phyloP scores from a whole-genome alignment of 2,797 vertebrate species.

The Tenualosa ilisha region DNA sequence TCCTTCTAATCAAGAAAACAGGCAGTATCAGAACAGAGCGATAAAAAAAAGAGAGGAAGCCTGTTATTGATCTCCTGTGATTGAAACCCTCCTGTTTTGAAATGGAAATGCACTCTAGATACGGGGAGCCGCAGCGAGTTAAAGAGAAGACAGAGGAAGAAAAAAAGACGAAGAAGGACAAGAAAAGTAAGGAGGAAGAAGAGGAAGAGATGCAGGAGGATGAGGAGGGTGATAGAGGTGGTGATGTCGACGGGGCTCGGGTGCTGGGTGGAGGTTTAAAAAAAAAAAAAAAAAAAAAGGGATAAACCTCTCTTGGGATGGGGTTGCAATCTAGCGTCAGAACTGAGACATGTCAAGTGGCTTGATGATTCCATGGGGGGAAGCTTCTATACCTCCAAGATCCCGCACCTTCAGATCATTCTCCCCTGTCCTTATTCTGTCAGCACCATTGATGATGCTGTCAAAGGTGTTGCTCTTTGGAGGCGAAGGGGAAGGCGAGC shows the following conservation, averaged over 20 bases:
- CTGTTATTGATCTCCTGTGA: slow-evolving; percentile 76
- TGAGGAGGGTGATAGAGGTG: background rate
- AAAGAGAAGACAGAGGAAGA: background rate
- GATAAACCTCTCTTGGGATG: slow-evolving; percentile 72
- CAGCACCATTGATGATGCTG: slow-evolving; percentile 81
- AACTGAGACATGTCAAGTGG: slow-evolving; percentile 77
- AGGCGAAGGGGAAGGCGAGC: slow-evolving; percentile 8
- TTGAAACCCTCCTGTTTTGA: slow-evolving; percentile 75
- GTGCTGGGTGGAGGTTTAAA: background rate
- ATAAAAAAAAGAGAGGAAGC: slow-evolving; percentile 62
- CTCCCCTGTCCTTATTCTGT: slow-evolving; percentile 83
- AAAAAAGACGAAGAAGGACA: background rate
- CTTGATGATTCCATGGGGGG: slow-evolving; percentile 77
- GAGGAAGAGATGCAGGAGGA: slow-evolving; percentile 59
- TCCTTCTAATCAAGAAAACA: background rate
- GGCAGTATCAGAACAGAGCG: slow-evolving; percentile 7
- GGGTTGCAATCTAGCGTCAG: slow-evolving; percentile 70
- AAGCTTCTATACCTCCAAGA: slow-evolving; percentile 68
- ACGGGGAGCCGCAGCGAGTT: slow-evolving; percentile 33
- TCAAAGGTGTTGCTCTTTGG: slow-evolving; percentile 79
- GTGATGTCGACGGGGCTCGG: background rate
- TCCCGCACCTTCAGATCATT: slow-evolving; percentile 79
- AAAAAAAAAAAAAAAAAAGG: slow-evolving; percentile 55
- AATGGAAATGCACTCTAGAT: slow-evolving; percentile 73
- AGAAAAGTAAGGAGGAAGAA: slow-evolving; percentile 59